A percentile compares a stretch with the other conserved stretches of the same genome.
Evolutionary conservation across 2,888 invertebrate genomes (phyloP).

Genomic region (Scaptodrosophila latifasciaeformis): DNA sequence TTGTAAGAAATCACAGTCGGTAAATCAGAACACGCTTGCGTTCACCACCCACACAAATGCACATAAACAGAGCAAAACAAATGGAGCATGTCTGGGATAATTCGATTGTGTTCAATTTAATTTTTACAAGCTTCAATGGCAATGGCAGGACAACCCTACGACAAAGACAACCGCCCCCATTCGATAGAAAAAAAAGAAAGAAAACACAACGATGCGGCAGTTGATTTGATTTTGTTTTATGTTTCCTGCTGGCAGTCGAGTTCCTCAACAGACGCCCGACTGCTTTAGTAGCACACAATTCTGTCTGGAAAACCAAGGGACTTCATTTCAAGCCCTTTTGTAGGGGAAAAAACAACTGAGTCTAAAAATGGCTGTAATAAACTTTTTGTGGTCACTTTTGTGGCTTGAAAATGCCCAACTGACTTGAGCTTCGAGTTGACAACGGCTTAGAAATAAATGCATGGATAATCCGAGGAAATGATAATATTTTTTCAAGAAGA

Average conservation of each 20-base stretch:
- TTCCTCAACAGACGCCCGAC: too few relatives aligned
- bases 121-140: conserved; percentile 75
- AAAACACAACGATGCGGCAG: conserved; percentile 39
- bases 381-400: conserved; percentile 55
- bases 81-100: conserved; percentile 70
- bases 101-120: conserved; percentile 76
- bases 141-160: conserved; percentile 32
- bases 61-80: conserved; percentile 37
- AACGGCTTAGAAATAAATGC: too few relatives aligned
- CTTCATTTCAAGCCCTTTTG: too few relatives aligned
- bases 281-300: too few relatives aligned
- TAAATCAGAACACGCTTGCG: conserved; percentile 24
- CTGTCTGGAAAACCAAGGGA: too few relatives aligned
- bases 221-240: conserved; percentile 66
- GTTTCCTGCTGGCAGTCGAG: conserved; percentile 52
- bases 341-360: too few relatives aligned
- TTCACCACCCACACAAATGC: conserved; percentile 20
- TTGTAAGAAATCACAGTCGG: not conserved
- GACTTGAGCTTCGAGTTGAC: too few relatives aligned
- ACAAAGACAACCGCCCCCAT: not conserved
- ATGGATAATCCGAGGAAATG: too few relatives aligned
- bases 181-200: too few relatives aligned
- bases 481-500: too few relatives aligned
- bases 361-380: conserved; percentile 14
- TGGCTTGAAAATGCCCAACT: conserved; percentile 40